Percentiles rank a stretch among this genome's conserved stretches.
phyloP scores from a whole-genome alignment of 2,888 invertebrate genomes.

The Hydraecia micacea region DNA sequence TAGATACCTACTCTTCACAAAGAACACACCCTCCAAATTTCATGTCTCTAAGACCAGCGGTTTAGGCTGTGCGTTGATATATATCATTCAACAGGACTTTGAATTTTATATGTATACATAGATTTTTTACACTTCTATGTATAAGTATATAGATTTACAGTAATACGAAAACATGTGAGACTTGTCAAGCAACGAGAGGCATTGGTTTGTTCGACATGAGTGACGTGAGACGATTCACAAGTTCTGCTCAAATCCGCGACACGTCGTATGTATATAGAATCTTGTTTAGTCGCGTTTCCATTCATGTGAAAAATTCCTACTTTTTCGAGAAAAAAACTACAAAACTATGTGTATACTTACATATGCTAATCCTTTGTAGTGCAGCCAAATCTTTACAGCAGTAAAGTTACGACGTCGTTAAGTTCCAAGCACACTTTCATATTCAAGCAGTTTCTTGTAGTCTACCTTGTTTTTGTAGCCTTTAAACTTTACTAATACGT shows the following conservation, averaged over 20 bases:
- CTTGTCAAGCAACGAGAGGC: neutral
- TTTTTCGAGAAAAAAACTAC: neutral
- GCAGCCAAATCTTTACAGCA: conserved; percentile 3
- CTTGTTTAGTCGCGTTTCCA: neutral
- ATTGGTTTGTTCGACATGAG: conserved; percentile 21
- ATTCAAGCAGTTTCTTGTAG: neutral
- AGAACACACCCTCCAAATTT: too few species aligned
- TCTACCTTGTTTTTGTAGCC: too few species aligned
- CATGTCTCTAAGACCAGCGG: too few species aligned
- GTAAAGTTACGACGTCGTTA: conserved; percentile 9
- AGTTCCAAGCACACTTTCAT: neutral
- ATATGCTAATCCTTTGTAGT: conserved; percentile 8
- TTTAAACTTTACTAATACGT: neutral
- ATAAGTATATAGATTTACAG: too few species aligned
- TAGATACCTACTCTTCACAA: too few species aligned
- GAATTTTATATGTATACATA: too few species aligned
- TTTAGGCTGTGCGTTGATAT: too few species aligned
- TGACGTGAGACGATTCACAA: conserved; percentile 36
- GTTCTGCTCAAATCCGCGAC: neutral
- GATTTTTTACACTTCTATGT: too few species aligned
- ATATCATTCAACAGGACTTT: too few species aligned
- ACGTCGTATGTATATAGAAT: neutral
- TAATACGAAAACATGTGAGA: conserved; percentile 10
- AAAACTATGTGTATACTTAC: neutral
- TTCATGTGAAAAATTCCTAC: neutral